Base-by-base conservation (phyloP, 2,797 vertebrate species). In the Vireo griseus region DNA sequence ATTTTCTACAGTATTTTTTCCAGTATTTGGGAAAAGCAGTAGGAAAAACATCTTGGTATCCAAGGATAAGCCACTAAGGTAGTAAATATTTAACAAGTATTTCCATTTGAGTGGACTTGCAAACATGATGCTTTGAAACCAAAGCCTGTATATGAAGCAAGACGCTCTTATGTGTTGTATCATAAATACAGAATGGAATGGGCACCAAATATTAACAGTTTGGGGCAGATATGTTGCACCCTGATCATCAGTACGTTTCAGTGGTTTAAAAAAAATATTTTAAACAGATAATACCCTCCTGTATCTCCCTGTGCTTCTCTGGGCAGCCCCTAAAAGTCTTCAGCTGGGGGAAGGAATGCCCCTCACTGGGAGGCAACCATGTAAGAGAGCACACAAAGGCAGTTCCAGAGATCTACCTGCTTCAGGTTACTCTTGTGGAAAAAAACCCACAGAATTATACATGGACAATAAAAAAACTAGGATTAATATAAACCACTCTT, bases 31-130 rank as follows among this genome's bases (percentile, higher is more conserved):
- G 18, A 33, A 80, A 92, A 75, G 72, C 20, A 63, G 40, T 10
- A 92, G 26, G 33, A 74, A 83, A 89, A 87, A 28, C 1, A 1
- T 73, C 73, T 63, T 76, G 50, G 24, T 73, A 72, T 83, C 68
- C 57, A 82, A 42, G 31, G 51, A 91, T 37, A 90, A 95, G 31
- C 21, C 6, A 4, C 52, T 77, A n/a, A 45, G 33, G 48, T 45
- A 80, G 51, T 93, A 92, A 90, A 91, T 90, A 93, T 92, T 95
- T 96, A 95, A 95, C 28, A 80, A 79, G 81, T 40, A 48, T 62
- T 94, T 91, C 75, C 39, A 71, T 89, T 42, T 88, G 57, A 94
- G 47, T 68, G 68, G 37, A 48, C 58, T 92, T 66, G 81, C 72
- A 86, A 93, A 89, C 57, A 75, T 4, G 61, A 65, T 47, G 75